Percentiles rank a stretch among this genome's conserved stretches.
Conservation (phyloP, 2,888 invertebrate species). For the Heterodera filipjevi region DNA sequence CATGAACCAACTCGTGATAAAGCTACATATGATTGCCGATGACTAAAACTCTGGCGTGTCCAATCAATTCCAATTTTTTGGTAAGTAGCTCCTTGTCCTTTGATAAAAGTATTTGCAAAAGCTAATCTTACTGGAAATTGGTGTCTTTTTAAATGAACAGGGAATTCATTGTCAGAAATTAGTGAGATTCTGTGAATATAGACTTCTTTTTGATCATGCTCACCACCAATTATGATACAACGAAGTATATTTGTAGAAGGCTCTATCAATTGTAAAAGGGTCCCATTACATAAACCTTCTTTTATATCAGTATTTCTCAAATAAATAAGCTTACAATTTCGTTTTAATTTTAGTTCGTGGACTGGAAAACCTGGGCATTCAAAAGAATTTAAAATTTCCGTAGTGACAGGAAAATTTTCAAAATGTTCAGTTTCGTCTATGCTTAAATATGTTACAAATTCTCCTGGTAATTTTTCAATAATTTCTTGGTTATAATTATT, state of each 20-base stretch:
- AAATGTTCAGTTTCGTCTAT: slow-evolving; percentile 20
- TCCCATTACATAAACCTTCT: slow-evolving; percentile 46
- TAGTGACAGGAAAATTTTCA: background rate
- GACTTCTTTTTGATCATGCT: slow-evolving; percentile 25
- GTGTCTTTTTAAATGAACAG: slow-evolving; percentile 58
- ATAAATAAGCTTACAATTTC: slow-evolving; percentile 39
- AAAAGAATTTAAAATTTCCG: slow-evolving; percentile 31
- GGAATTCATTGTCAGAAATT: slow-evolving; percentile 53
- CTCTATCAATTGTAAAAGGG: slow-evolving; percentile 33
- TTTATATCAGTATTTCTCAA: slow-evolving; percentile 40
- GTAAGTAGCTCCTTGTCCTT: slow-evolving; percentile 20
- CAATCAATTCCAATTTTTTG: slow-evolving; percentile 22
- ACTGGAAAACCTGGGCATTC: slow-evolving; percentile 36
- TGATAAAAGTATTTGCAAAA: slow-evolving; percentile 49
- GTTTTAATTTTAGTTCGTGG: slow-evolving; percentile 36
- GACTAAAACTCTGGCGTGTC: slow-evolving; percentile 33
- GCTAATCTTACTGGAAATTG: slow-evolving; percentile 43
- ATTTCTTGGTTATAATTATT: background rate
- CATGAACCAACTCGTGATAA: slow-evolving; percentile 43
- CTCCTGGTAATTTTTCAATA: slow-evolving; percentile 6
- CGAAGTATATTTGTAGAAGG: slow-evolving; percentile 37
- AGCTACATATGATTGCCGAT: slow-evolving; percentile 48
- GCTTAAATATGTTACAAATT: background rate
- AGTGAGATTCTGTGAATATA: slow-evolving; percentile 36
- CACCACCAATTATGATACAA: slow-evolving; percentile 36